phyloP scores from a whole-genome alignment of 2,888 invertebrate species.

The Magallana nippona region DNA sequence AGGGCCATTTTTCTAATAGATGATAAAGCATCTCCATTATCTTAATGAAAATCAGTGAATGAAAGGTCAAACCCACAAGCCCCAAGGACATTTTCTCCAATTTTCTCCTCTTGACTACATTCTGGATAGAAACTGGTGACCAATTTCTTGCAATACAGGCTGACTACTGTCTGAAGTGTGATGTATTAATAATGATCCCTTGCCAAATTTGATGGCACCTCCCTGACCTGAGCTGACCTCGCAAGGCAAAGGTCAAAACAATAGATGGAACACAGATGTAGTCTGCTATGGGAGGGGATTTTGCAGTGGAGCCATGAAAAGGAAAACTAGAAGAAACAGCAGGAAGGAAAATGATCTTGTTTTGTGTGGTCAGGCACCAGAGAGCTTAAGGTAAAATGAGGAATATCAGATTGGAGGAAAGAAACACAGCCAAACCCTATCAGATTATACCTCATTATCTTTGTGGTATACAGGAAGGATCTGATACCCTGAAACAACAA shows the following conservation, averaged over 20 bases:
- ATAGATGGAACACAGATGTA: background rate
- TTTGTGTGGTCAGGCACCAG: constrained; percentile 17
- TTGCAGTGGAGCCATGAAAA: background rate
- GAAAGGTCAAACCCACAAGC: background rate
- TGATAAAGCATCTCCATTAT: constrained; percentile 12
- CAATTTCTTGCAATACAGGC: background rate
- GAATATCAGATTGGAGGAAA: background rate
- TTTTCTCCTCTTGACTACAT: background rate
- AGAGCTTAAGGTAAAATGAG: background rate
- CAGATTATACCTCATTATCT: background rate
- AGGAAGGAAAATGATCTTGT: constrained; percentile 8
- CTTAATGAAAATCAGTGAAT: constrained; percentile 26
- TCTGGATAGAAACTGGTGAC: background rate
- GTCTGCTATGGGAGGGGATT: background rate
- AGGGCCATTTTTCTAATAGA: background rate
- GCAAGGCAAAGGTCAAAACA: background rate
- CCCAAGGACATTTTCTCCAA: background rate
- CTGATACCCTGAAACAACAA: background rate
- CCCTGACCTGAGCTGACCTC: constrained; percentile 24
- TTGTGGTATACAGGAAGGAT: background rate
- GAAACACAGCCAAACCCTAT: background rate
- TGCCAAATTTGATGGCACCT: constrained; percentile 18
- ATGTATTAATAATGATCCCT: constrained; percentile 17
- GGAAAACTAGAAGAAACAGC: constrained; percentile 15
- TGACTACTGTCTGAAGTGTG: constrained; percentile 10